Evolutionary conservation across 2,888 invertebrate species (phyloP).

Genomic region (Diplazon laetatorius): DNA sequence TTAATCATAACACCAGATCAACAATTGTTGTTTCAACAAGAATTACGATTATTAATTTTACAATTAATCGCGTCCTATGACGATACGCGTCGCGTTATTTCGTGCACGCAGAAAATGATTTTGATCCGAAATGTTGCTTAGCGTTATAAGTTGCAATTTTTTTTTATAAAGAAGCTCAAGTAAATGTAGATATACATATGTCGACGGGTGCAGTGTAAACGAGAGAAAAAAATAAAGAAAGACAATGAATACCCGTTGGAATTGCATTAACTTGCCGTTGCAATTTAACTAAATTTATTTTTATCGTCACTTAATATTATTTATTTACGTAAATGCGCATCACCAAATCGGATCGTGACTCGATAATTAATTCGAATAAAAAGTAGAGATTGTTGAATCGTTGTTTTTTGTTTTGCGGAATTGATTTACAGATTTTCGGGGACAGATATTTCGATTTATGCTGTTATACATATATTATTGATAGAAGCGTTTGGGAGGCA

Average conservation of each 20-base stretch:
- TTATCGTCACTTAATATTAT: conserved; percentile 31
- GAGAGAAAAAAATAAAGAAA: conserved; percentile 5
- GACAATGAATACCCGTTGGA: too few species aligned
- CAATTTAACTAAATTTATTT: conserved; percentile 6
- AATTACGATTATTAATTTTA: conserved; percentile 50
- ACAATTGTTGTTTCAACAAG: conserved; percentile 59
- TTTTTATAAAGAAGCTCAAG: conserved; percentile 9
- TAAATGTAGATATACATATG: too few species aligned
- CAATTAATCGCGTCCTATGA: conserved; percentile 42
- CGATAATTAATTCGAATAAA: conserved; percentile 23
- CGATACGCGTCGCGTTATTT: background rate
- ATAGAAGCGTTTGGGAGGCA: too few species aligned
- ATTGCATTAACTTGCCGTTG: conserved; percentile 1
- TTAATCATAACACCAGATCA: conserved; percentile 47
- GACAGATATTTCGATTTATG: conserved; percentile 21
- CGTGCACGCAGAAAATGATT: background rate
- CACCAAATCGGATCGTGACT: conserved; percentile 10
- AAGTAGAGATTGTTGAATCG: conserved; percentile 34
- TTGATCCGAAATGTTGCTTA: conserved; percentile 3
- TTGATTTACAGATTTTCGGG: conserved; percentile 27
- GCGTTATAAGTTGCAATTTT: background rate
- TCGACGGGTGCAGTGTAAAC: conserved; percentile 18
- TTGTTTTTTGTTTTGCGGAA: conserved; percentile 13
- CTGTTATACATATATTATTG: too few species aligned
- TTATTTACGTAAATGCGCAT: conserved; percentile 21